Evolutionary conservation across 2,797 vertebrate species (phyloP), one percentile per base, ranked within the genome.

Genomic region (Octomys mimax): DNA sequence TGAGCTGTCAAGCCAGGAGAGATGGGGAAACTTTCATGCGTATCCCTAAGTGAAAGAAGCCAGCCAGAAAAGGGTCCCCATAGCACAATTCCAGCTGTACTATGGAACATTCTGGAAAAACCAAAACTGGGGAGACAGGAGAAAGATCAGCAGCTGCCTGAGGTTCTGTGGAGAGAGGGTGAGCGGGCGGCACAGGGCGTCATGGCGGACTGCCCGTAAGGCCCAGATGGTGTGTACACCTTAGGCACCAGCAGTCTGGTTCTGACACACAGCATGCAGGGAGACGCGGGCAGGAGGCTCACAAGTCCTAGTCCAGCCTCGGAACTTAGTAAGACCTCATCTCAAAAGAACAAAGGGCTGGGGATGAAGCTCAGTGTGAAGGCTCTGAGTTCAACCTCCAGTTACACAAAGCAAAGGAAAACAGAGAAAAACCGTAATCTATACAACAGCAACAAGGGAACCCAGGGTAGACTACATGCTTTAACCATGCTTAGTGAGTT

Each of bases 141-240:
- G 24, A 46, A 46, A 49, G 85, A 33, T 26, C 28, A 9, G 22
- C 22, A 33, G 12, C 42, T 39, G 33, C 95, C 4, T 1, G 82
- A 33, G 42, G 10, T 36, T 77, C 12, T 1, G 8, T 49, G 39
- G 42, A 18, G 3, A 46, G n/a, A 49, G 33, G 66, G 39, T 26
- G 31, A 6, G 24, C 6, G 6, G 39, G 39, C 4, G 8, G 8
- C 12, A 2, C 10, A 81, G 81, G 36, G 5, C 31, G 19, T 57
- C 4, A 6, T 16, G 36, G 31, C 11, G 2, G n/a, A 16, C 57
- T 6, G 0, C 24, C 12, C n/a, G 16, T 18, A 11, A 24, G 4
- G 18, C 68, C 36, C 49, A 19, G 16, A 1, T 36, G 79, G 28
- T 52, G 16, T 4, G 14, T 1, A 0, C 2, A 0, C 14, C 22